Evolutionary conservation across 2,888 invertebrate species (phyloP).

Genomic region (Drosophila sordidapex): DNA sequence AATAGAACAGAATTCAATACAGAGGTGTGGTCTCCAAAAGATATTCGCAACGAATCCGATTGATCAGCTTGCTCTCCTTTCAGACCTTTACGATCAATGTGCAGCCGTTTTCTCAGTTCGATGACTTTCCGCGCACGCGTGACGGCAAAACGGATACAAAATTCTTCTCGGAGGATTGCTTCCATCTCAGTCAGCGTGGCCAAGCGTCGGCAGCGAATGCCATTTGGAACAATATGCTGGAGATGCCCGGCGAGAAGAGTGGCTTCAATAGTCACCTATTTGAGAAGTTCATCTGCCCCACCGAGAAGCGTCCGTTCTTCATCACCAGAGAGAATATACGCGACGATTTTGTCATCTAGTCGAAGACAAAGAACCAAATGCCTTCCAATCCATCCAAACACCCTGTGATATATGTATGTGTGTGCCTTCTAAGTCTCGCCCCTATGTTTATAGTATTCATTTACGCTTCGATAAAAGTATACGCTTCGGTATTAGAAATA

Average conservation of each 20-base stretch:
- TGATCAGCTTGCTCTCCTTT: neutral
- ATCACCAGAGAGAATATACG: conserved; percentile 80
- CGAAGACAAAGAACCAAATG: neutral
- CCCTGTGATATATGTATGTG: conserved; percentile 68
- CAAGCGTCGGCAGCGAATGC: conserved; percentile 86
- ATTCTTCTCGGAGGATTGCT: conserved; percentile 87
- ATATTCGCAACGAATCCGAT: neutral
- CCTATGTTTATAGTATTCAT: conserved; percentile 50
- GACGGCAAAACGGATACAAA: conserved; percentile 85
- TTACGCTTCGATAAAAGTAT: conserved; percentile 56
- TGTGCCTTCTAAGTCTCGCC: conserved; percentile 56
- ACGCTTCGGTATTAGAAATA: conserved; percentile 31
- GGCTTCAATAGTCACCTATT: conserved; percentile 69
- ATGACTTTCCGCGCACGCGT: conserved; percentile 83
- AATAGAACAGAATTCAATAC: conserved; percentile 83
- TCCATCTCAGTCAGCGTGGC: conserved; percentile 88
- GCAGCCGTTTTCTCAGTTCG: conserved; percentile 86
- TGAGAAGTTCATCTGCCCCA: conserved; percentile 81
- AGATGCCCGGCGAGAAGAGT: conserved; percentile 86
- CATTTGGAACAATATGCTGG: conserved; percentile 88
- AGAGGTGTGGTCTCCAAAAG: conserved; percentile 59
- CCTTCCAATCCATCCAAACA: conserved; percentile 23
- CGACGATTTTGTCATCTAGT: conserved; percentile 62
- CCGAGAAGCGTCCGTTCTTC: conserved; percentile 77
- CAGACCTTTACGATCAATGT: conserved; percentile 87